Evolutionary conservation across 2,113 vertebrate genomes (phyloP).

Genomic region (Mesocricetus auratus): DNA sequence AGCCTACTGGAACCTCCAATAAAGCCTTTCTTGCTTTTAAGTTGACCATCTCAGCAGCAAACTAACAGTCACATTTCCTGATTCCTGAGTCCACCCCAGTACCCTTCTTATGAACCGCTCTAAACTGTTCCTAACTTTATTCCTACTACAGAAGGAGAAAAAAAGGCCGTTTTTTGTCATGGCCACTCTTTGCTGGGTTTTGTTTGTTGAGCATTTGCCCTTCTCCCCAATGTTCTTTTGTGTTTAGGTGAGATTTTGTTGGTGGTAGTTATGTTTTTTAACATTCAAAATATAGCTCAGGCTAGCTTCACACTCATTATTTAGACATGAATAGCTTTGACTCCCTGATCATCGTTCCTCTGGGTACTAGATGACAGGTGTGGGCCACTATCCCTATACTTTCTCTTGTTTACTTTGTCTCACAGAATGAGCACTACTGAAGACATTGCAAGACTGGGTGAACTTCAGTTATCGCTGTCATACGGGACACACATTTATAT

Average conservation of each 20-base stretch:
- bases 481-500: accelerated
- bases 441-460: background rate
- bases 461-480: background rate
- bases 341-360: background rate
- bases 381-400: background rate
- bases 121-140: background rate
- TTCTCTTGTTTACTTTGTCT: background rate
- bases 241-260: background rate
- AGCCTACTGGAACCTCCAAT: background rate
- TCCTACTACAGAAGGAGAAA: background rate
- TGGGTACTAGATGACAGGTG: background rate
- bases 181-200: background rate
- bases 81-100: background rate
- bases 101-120: background rate
- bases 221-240: background rate
- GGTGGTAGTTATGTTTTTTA: background rate
- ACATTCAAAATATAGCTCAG: background rate
- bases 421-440: background rate
- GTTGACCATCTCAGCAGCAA: background rate
- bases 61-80: background rate
- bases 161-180: background rate
- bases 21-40: background rate
- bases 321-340: background rate
- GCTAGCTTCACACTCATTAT: background rate
- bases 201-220: background rate